These are phyloP conservation scores for Eufriesea mexicana DNA, from an alignment of 1,140 invertebrate genomes.

Conservation along the genomic window DNA sequence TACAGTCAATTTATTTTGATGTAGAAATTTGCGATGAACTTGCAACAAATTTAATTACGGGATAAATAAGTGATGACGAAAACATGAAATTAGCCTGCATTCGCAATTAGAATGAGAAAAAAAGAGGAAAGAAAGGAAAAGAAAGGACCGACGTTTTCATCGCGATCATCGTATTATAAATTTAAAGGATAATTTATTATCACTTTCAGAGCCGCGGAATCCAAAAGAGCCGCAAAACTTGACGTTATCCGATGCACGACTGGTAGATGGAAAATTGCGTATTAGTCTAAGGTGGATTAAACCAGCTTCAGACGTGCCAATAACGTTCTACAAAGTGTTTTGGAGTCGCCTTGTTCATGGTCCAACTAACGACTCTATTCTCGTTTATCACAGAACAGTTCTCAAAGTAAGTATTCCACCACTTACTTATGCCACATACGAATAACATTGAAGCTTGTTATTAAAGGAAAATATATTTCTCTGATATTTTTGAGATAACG, in stretches of 20 bases:
- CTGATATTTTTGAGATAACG: too few relatives aligned
- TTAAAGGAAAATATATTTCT: too few relatives aligned
- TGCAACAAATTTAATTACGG: too few relatives aligned
- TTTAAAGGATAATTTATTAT: not conserved
- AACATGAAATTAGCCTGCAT: not conserved
- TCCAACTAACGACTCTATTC: slow-evolving; percentile 82
- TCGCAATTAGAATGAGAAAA: not conserved
- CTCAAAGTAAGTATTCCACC: slow-evolving; percentile 84
- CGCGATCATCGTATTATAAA: not conserved
- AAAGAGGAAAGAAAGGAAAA: not conserved
- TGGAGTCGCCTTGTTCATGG: slow-evolving; percentile 85
- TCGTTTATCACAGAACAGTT: slow-evolving; percentile 84
- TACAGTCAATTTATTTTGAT: too few relatives aligned
- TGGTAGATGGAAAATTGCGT: slow-evolving; percentile 82
- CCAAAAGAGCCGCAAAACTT: slow-evolving; percentile 86
- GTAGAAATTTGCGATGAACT: not conserved
- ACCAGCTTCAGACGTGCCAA: slow-evolving; percentile 86
- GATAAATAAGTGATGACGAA: not conserved
- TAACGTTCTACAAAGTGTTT: slow-evolving; percentile 84
- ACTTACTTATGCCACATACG: too few relatives aligned
- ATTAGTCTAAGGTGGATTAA: slow-evolving; percentile 85
- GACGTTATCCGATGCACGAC: slow-evolving; percentile 82
- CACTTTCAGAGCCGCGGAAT: slow-evolving; percentile 84
- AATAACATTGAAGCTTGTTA: not conserved
- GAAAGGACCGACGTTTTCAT: not conserved